Percentiles rank a stretch among this genome's conserved stretches.
These are phyloP conservation scores for Orthonevra nobilis DNA, from an alignment of 2,888 invertebrate species.

Conservation along the genomic window DNA sequence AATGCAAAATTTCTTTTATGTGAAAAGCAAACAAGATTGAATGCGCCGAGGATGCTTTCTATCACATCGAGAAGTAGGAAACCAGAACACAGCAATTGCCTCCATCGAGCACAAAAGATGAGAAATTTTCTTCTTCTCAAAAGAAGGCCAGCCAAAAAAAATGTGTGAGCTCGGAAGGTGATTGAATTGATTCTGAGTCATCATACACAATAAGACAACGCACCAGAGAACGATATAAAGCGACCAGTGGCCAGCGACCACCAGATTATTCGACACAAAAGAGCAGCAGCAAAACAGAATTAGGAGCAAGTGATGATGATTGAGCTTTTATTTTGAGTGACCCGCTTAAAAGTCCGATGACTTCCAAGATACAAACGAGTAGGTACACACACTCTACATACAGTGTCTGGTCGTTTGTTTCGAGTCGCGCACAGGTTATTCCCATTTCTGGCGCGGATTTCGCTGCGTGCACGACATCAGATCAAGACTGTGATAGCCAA, in stretches of 20 bases:
- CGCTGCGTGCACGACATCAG: constrained; percentile 59
- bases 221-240: too few relatives aligned
- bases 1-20: constrained; percentile 22
- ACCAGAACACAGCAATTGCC: constrained; percentile 15
- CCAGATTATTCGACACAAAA: constrained; percentile 36
- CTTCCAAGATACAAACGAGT: too few relatives aligned
- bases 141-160: constrained; percentile 10
- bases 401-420: background rate
- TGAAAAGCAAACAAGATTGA: background rate
- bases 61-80: constrained; percentile 8
- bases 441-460: constrained; percentile 56
- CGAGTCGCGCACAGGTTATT: constrained; percentile 45
- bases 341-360: constrained; percentile 59
- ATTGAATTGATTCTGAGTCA: constrained; percentile 51
- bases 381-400: too few relatives aligned
- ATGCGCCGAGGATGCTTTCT: too few relatives aligned
- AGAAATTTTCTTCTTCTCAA: too few relatives aligned
- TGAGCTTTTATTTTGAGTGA: constrained; percentile 40
- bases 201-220: constrained; percentile 28
- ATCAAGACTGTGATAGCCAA: constrained; percentile 48
- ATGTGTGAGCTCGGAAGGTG: constrained; percentile 22
- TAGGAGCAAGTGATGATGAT: constrained; percentile 58
- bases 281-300: constrained; percentile 36
- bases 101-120: too few relatives aligned
- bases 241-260: constrained; percentile 9